phyloP scores from a whole-genome alignment of 2,113 vertebrate species.

The Sinocyclocheilus grahami region DNA sequence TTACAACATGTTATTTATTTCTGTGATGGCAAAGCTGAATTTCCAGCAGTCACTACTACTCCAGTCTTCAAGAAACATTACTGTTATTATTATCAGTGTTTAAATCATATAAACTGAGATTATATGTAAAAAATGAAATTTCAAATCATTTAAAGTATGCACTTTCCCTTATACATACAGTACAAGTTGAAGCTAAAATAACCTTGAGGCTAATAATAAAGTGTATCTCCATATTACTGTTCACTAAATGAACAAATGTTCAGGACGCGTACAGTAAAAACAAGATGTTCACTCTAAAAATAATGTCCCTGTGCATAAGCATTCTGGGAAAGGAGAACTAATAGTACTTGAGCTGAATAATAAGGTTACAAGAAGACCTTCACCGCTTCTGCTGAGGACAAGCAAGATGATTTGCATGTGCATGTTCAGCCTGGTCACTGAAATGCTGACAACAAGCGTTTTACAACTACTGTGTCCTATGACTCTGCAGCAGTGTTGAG shows the following conservation, averaged over 20 bases:
- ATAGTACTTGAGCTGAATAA: neutral
- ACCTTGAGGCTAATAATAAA: neutral
- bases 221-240: no score
- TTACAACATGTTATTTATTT: no score
- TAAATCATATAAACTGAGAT: neutral
- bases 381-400: neutral
- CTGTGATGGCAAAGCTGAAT: no score
- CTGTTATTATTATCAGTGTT: no score
- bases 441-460: neutral
- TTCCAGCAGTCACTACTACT: no score
- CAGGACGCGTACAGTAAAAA: neutral
- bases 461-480: neutral
- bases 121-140: neutral
- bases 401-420: neutral
- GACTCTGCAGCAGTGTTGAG: neutral
- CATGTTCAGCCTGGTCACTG: neutral
- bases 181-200: neutral
- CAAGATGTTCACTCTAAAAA: neutral
- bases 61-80: no score
- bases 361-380: constrained; percentile 1
- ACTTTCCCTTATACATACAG: neutral
- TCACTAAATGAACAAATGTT: neutral
- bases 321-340: constrained; percentile 17
- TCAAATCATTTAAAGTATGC: neutral
- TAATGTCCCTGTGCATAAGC: neutral